Evolutionary conservation across 1,140 invertebrate species (phyloP).

Genomic region (Bombus ignitus): DNA sequence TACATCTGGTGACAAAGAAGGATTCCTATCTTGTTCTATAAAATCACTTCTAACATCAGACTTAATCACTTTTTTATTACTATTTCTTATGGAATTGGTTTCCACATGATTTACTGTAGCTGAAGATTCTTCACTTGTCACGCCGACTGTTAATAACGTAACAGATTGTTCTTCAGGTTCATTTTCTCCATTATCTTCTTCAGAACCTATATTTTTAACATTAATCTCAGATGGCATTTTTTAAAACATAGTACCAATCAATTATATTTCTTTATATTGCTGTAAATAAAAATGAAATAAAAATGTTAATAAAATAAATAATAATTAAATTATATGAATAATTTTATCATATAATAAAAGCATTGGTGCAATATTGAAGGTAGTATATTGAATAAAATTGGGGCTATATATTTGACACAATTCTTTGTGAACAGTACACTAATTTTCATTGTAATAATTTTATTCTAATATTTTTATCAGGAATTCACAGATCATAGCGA

Average conservation of each 20-base stretch:
- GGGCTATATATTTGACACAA: neutral
- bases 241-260: slow-evolving; percentile 55
- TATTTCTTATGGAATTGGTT: slow-evolving; percentile 55
- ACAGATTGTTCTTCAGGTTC: slow-evolving; percentile 64
- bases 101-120: slow-evolving; percentile 58
- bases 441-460: neutral
- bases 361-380: neutral
- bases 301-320: slow-evolving; percentile 13
- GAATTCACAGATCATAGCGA: neutral
- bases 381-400: slow-evolving; percentile 1
- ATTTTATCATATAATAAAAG: neutral
- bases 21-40: slow-evolving; percentile 64
- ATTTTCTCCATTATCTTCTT: slow-evolving; percentile 67
- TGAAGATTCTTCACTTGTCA: slow-evolving; percentile 57
- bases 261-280: slow-evolving; percentile 26
- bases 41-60: slow-evolving; percentile 48
- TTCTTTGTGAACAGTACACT: neutral
- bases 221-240: slow-evolving; percentile 75
- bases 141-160: slow-evolving; percentile 59
- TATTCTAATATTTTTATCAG: neutral
- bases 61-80: slow-evolving; percentile 58
- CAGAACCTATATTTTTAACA: slow-evolving; percentile 64
- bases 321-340: neutral
- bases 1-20: slow-evolving; percentile 42
- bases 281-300: slow-evolving; percentile 25